Base-by-base conservation (phyloP, 2,113 vertebrate species). In the Lipotes vexillifer region DNA sequence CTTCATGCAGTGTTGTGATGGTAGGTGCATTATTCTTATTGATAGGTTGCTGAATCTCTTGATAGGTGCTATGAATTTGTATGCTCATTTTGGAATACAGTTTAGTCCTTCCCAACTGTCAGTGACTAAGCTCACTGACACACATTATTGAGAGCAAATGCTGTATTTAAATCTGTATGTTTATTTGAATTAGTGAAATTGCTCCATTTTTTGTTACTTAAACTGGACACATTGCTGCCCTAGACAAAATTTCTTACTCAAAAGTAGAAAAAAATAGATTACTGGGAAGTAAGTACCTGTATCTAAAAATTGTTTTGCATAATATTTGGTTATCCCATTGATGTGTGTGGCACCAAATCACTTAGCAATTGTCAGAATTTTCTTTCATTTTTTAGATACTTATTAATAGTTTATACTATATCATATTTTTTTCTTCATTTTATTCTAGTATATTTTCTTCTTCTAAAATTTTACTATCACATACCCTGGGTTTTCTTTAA, bases 11-110 rank as follows among this genome's bases (percentile, higher is more conserved):
- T 59, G 3, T 44, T 82, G 81, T 12, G 59, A 65, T 31, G 61
- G 41, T 78, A 85, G 72, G 44, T n/a, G 18, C 82, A 95, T 92
- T 93, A 86, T 88, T 97, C 90, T 97, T 97, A 29, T 89, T 93
- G 94, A 90, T 83, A 90, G 75, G 78, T 81, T 69, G 65, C 71
- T 96, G 46, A 72, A 90, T 93, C 74, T 95, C 49, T 69, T 84
- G 78, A 93, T 92, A 65, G 52, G 55, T 44, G 93, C 29, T 90
- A 36, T 96, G 87, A 90, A 94, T 97, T 81, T 92, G 31, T 21
- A 77, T 65, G 69, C 25, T 95, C 49, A 88, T 88, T 93, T 93
- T 93, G 36, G 93, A 72, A 66, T 89, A 23, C 21, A 55, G 29
- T 77, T 87, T 27, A 68, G 8, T 77, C 20, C 8, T 96, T 31